Evolutionary conservation across 1,140 invertebrate genomes (phyloP).

Genomic region (Brachystomella parvula): DNA sequence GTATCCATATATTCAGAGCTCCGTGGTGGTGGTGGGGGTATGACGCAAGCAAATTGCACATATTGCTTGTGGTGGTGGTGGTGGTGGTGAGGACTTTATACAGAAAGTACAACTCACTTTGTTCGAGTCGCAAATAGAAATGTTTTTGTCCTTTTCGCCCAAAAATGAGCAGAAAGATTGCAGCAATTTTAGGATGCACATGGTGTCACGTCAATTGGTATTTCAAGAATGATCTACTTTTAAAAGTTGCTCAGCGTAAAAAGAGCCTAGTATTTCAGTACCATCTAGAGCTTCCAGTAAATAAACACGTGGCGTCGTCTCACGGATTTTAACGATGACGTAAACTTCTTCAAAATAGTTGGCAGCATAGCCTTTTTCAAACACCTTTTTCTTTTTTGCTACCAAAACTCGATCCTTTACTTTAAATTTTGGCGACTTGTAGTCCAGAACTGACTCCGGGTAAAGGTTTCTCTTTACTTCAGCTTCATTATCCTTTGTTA

Average conservation of each 20-base stretch:
- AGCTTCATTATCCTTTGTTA: slow-evolving; percentile 14
- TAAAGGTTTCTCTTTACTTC: neutral
- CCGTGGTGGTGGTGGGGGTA: neutral
- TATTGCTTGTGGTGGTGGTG: neutral
- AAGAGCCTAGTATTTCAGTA: neutral
- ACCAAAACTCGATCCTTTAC: neutral
- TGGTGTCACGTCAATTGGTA: too few relatives aligned
- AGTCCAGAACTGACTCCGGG: neutral
- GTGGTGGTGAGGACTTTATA: too few relatives aligned
- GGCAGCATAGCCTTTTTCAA: slow-evolving; percentile 13
- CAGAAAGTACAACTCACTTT: too few relatives aligned
- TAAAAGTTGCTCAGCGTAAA: neutral
- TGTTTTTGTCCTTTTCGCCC: too few relatives aligned
- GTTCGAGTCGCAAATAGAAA: too few relatives aligned
- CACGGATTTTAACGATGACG: neutral
- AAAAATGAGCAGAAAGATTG: too few relatives aligned
- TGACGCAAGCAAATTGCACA: neutral
- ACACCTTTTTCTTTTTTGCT: neutral
- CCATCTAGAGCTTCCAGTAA: neutral
- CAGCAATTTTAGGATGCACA: too few relatives aligned
- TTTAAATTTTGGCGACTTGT: slow-evolving; percentile 7
- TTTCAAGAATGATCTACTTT: slow-evolving; percentile 6
- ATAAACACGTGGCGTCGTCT: slow-evolving; percentile 4
- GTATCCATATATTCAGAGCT: too few relatives aligned
- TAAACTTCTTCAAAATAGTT: slow-evolving; percentile 14